Evolutionary conservation across 2,113 vertebrate species (phyloP), one percentile per base, ranked within the genome.

Genomic region (Limanda limanda): DNA sequence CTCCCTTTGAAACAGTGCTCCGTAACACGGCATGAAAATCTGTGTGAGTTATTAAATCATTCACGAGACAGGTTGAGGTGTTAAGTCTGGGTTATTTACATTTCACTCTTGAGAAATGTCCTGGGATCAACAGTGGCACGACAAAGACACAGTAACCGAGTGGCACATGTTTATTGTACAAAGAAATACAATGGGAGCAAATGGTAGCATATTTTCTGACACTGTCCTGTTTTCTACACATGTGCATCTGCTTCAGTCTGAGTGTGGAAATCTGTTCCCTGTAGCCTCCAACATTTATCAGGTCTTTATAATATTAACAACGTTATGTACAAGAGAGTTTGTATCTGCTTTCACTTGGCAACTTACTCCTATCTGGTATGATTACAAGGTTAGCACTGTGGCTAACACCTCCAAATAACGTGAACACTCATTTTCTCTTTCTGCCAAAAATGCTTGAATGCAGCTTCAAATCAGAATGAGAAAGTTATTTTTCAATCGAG

Each of bases 1-100:
- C 35, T 76, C 31, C 52, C 42, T 59, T 63, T 79, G 67, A 85
- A 74, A 25, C 60, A 31, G 52, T 51, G n/a, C 48, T 21, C 65
- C 72, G 67, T 68, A 47, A 13, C 73, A 31, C 60, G 58, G 51
- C 45, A 63, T 37, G 47, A 55, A 82, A 71, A 61, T 83, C 66
- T 81, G 55, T 23, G 77, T n/a, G 77, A 68, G 37, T 25, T 78
- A 64, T 65, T 86, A 37, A 87, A 87, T 86, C 70, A 88, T 87
- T 91, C 79, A 89, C 54, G 15, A 58, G 70, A 78, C 1, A 21
- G 51, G 58, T 66, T 23, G 54, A 76, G 21, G 54, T 67, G 71
- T 78, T 48, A 52, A 14, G 58, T 74, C 65, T 74, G 68, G 56
- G 76, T 79, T 82, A 23, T 78, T 88, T 71, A 25, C 64, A 64